Conservation (phyloP, 2,113 vertebrate genomes). For the Sinocyclocheilus anophthalmus region DNA sequence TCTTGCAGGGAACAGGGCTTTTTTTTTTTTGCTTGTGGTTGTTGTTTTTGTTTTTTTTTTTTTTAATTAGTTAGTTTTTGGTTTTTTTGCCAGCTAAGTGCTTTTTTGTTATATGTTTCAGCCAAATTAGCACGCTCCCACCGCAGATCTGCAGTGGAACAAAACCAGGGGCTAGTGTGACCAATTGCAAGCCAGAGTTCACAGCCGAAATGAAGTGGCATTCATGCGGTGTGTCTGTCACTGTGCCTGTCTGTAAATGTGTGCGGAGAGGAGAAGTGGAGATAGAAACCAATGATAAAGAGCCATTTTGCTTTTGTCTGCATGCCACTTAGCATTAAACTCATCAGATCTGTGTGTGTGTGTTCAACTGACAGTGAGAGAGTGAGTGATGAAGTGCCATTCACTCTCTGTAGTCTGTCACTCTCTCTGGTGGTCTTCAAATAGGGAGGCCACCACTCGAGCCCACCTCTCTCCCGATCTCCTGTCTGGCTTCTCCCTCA, state of each 20-base stretch:
- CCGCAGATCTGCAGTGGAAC: conserved; percentile 22
- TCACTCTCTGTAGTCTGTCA: conserved; percentile 75
- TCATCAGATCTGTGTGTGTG: conserved; percentile 67
- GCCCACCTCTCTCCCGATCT: conserved; percentile 59
- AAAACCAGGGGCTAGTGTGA: conserved; percentile 53
- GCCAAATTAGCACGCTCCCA: conserved; percentile 53
- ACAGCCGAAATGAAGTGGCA: conserved; percentile 35
- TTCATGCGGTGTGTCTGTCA: conserved; percentile 42
- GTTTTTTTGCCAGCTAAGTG: conserved; percentile 38
- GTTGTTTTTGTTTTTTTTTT: too few species aligned
- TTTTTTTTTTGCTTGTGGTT: conserved; percentile 11
- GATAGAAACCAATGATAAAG: conserved; percentile 38
- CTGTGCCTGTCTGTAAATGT: neutral
- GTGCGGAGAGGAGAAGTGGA: conserved; percentile 18
- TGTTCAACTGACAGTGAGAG: conserved; percentile 61
- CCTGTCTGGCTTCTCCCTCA: conserved; percentile 57
- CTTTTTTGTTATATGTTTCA: conserved; percentile 48
- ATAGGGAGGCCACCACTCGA: conserved; percentile 69
- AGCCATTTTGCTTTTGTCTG: conserved; percentile 36
- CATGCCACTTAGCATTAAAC: conserved; percentile 41
- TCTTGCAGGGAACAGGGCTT: neutral
- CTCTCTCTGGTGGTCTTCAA: conserved; percentile 72
- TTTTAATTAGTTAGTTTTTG: too few species aligned
- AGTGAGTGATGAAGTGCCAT: conserved; percentile 74
- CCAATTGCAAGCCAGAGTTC: conserved; percentile 49